Evolutionary conservation across 2,797 vertebrate genomes (phyloP).

Genomic region (Remorina albescens): DNA sequence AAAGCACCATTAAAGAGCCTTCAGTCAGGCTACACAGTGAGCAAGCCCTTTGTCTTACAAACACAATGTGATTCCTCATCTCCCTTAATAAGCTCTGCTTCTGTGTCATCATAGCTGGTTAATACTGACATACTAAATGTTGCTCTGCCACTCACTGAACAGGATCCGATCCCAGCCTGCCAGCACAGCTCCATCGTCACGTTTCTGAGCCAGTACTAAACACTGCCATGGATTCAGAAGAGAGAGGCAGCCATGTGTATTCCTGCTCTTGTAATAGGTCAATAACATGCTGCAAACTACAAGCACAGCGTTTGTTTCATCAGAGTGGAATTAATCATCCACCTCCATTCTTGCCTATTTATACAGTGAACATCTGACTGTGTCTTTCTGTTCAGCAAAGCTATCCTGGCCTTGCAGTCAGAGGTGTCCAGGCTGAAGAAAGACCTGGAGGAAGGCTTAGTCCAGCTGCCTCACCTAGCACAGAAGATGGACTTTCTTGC

Average conservation of each 20-base stretch:
- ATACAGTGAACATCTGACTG: not conserved
- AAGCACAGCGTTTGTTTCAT: not conserved
- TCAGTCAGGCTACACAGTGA: constrained; percentile 55
- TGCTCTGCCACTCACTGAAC: constrained; percentile 10
- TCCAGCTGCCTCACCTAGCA: constrained; percentile 78
- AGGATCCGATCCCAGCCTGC: constrained; percentile 47
- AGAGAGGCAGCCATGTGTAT: constrained; percentile 45
- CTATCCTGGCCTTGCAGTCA: constrained; percentile 80
- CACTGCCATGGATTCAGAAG: constrained; percentile 52
- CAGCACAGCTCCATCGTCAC: constrained; percentile 34
- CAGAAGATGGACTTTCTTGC: constrained; percentile 78
- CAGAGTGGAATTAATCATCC: not conserved
- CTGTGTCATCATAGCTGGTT: not conserved
- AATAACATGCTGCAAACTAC: constrained; percentile 12
- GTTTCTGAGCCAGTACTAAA: constrained; percentile 51
- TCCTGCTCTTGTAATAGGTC: constrained; percentile 83
- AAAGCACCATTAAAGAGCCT: constrained; percentile 65
- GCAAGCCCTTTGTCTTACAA: not conserved
- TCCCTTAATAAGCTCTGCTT: not conserved
- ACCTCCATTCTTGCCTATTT: not conserved
- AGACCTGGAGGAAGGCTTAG: constrained; percentile 79
- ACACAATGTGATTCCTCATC: not conserved
- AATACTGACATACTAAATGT: not conserved
- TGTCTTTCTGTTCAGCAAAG: constrained; percentile 68
- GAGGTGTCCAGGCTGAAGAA: constrained; percentile 83